These are phyloP conservation scores for Lemur catta DNA, from an alignment of 2,797 vertebrate genomes.

Conservation along the genomic window DNA sequence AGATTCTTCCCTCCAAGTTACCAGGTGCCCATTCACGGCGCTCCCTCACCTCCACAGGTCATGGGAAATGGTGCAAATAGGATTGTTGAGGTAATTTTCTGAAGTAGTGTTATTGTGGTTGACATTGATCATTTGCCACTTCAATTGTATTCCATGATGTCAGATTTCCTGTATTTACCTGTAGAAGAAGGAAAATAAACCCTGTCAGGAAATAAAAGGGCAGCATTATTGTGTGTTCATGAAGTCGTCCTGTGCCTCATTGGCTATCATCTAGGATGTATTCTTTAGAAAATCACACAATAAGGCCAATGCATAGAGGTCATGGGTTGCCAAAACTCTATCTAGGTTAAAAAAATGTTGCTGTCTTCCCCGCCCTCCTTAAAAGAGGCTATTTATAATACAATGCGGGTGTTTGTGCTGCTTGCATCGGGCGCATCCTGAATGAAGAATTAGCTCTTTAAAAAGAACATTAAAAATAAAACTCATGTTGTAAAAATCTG, in stretches of 20 bases:
- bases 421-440: background rate
- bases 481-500: background rate
- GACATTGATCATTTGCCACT: constrained; percentile 30
- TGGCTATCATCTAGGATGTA: background rate
- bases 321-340: background rate
- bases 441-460: constrained; percentile 27
- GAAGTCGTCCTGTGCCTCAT: background rate
- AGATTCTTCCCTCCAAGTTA: background rate
- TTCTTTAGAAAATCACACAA: background rate
- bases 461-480: constrained; percentile 44
- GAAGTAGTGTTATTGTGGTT: background rate
- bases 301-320: background rate
- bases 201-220: background rate
- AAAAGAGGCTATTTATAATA: constrained; percentile 39
- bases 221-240: background rate
- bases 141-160: background rate
- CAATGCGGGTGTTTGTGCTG: background rate
- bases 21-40: fast-evolving
- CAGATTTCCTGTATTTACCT: constrained; percentile 39
- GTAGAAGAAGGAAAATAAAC: background rate
- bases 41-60: background rate
- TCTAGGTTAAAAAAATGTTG: constrained; percentile 26
- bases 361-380: background rate
- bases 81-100: background rate
- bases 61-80: background rate